Conservation (phyloP, 2,888 invertebrate genomes). For the Petrophora chlorosata region DNA sequence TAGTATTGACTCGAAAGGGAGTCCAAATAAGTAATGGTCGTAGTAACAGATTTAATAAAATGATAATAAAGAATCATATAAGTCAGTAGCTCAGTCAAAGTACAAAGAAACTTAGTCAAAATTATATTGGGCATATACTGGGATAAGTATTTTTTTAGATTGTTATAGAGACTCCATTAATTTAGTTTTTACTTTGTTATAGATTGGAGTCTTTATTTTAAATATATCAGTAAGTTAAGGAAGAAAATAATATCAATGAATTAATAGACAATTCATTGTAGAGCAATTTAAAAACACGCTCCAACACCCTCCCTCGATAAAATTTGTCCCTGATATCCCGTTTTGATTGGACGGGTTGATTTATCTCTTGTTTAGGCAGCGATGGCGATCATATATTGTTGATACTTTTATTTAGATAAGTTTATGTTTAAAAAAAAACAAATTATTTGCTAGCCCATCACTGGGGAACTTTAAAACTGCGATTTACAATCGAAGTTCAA, state of each 20-base stretch:
- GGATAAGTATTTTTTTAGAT: slow-evolving; percentile 15
- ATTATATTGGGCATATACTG: not conserved
- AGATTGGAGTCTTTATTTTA: too few species aligned
- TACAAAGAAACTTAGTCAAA: not conserved
- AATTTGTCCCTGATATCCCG: slow-evolving; percentile 80
- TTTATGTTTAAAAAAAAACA: not conserved
- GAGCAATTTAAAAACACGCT: slow-evolving; percentile 78
- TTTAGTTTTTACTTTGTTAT: too few species aligned
- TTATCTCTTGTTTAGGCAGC: slow-evolving; percentile 75
- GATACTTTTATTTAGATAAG: slow-evolving; percentile 50
- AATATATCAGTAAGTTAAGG: too few species aligned
- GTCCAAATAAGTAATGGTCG: slow-evolving; percentile 27
- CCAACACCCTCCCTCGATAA: slow-evolving; percentile 70
- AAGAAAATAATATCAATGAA: slow-evolving; percentile 45
- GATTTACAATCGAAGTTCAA: too few species aligned
- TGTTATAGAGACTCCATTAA: too few species aligned
- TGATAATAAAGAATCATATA: slow-evolving; percentile 40
- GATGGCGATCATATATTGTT: slow-evolving; percentile 53
- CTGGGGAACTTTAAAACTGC: too few species aligned
- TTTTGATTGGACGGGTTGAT: slow-evolving; percentile 81
- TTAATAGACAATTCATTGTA: slow-evolving; percentile 75
- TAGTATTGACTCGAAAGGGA: too few species aligned
- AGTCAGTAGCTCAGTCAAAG: slow-evolving; percentile 30
- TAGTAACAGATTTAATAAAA: slow-evolving; percentile 40
- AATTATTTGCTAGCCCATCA: too few species aligned